These are phyloP conservation scores for Zapus hudsonius DNA, from an alignment of 2,113 vertebrate species.

Conservation along the genomic window DNA sequence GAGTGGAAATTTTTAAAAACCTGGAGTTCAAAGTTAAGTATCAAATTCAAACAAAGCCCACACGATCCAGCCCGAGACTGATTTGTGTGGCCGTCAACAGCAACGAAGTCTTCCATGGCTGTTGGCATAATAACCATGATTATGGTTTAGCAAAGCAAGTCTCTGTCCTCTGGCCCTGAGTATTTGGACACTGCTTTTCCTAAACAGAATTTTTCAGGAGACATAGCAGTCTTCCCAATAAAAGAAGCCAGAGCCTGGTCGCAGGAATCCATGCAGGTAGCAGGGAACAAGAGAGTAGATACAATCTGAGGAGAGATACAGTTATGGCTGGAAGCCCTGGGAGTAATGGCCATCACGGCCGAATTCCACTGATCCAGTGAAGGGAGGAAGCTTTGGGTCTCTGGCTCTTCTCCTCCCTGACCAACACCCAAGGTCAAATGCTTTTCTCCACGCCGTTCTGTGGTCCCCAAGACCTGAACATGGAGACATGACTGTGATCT, in stretches of 20 bases:
- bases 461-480: background rate
- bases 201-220: slow-evolving; percentile 20
- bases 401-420: background rate
- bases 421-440: background rate
- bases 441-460: background rate
- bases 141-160: background rate
- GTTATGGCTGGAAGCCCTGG: background rate
- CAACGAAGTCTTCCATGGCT: slow-evolving; percentile 36
- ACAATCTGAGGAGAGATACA: slow-evolving; percentile 7
- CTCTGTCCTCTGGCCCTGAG: background rate
- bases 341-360: background rate
- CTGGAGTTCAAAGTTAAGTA: slow-evolving; percentile 69
- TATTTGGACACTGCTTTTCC: background rate
- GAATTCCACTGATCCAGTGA: background rate
- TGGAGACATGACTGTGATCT: background rate
- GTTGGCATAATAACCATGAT: slow-evolving; percentile 23
- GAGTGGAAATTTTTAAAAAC: slow-evolving; percentile 69
- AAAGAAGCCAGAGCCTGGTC: background rate
- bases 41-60: slow-evolving; percentile 66
- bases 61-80: slow-evolving; percentile 31
- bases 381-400: background rate
- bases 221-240: background rate
- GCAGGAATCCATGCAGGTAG: background rate
- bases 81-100: slow-evolving; percentile 57
- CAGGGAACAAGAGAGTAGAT: background rate